Evolutionary conservation across 2,888 invertebrate species (phyloP).

Genomic region (Pseudanteris insignis): DNA sequence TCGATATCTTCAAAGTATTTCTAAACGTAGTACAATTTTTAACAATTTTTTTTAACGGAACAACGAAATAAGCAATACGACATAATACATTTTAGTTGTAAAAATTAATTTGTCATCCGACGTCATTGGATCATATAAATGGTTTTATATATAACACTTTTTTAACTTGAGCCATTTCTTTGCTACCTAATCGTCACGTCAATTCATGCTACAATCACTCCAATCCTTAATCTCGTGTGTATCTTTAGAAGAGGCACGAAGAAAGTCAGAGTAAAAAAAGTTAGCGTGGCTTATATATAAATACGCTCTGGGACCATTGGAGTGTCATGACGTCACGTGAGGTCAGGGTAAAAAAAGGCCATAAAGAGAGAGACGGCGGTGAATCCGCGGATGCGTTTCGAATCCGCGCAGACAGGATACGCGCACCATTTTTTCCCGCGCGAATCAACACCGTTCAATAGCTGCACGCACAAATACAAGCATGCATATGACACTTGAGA

Average conservation of each 20-base stretch:
- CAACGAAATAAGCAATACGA: no score
- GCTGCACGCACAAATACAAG: slow-evolving; percentile 28
- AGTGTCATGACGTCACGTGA: slow-evolving; percentile 29
- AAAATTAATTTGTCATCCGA: no score
- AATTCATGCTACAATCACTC: slow-evolving; percentile 4
- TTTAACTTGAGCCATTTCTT: no score
- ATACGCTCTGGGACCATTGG: slow-evolving; percentile 12
- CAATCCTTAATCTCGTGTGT: slow-evolving; percentile 13
- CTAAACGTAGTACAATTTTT: no score
- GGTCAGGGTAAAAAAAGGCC: slow-evolving; percentile 11
- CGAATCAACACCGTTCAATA: slow-evolving; percentile 44
- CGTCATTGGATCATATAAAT: no score
- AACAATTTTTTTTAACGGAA: no score
- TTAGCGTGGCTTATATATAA: slow-evolving; percentile 7
- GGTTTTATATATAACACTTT: no score
- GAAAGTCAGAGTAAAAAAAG: slow-evolving; percentile 3
- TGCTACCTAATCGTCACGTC: not conserved
- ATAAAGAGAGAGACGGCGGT: slow-evolving; percentile 5
- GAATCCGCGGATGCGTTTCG: slow-evolving; percentile 20
- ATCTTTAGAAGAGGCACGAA: slow-evolving; percentile 17
- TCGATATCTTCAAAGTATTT: no score
- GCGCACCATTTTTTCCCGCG: slow-evolving; percentile 43
- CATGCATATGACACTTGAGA: slow-evolving; percentile 42
- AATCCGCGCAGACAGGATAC: slow-evolving; percentile 38
- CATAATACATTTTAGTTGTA: no score